Percentiles rank a stretch among this genome's conserved stretches.
Conservation (phyloP, 23 tunicate genomes). For the Styela clava region DNA sequence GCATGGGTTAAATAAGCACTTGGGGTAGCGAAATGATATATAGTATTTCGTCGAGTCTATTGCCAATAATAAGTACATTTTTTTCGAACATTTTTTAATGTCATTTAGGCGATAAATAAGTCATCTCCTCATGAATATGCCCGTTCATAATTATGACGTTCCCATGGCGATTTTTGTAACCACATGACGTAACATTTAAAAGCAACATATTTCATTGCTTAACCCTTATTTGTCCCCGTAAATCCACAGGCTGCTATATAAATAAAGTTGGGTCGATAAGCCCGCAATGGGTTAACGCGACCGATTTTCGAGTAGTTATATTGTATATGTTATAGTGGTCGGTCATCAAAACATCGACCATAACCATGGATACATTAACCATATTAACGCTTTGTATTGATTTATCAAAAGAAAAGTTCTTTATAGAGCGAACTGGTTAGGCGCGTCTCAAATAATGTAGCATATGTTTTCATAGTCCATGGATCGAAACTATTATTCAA, state of each 20-base stretch:
- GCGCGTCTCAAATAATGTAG: not conserved
- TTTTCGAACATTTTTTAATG: no score
- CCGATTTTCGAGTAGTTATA: not conserved
- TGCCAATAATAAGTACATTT: no score
- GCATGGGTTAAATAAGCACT: no score
- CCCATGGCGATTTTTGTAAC: not conserved
- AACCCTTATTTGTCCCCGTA: not conserved
- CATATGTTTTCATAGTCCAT: not conserved
- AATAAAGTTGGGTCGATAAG: no score
- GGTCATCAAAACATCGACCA: not conserved
- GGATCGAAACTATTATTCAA: not conserved
- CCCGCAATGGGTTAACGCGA: not conserved
- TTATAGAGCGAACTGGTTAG: not conserved
- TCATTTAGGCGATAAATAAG: no score
- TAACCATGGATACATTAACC: not conserved
- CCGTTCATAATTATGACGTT: not conserved
- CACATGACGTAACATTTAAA: not conserved
- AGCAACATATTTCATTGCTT: not conserved
- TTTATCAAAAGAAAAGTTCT: not conserved
- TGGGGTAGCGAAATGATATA: no score
- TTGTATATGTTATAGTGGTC: not conserved
- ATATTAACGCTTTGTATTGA: no score
- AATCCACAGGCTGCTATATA: no score
- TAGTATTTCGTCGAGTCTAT: no score
- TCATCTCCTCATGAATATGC: not conserved